Evolutionary conservation across 2,113 vertebrate genomes (phyloP).

Genomic region (Pluvialis apricaria): DNA sequence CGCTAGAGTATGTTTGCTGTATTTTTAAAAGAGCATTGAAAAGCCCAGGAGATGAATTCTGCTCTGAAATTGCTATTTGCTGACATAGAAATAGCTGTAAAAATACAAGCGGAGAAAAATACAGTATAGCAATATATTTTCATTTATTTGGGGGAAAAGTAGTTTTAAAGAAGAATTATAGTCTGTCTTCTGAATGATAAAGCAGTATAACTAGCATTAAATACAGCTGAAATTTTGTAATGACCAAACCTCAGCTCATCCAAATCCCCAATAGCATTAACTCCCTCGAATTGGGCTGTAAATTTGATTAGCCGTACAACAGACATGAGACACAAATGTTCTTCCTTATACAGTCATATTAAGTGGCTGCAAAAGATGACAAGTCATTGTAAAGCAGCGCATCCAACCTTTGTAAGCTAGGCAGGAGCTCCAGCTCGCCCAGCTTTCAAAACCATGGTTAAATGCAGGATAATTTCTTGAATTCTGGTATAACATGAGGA

Average conservation of each 20-base stretch:
- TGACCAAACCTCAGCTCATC: conserved; percentile 40
- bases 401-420: neutral
- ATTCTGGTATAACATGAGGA: neutral
- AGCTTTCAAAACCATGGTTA: neutral
- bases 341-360: conserved; percentile 13
- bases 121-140: conserved; percentile 42
- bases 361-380: conserved; percentile 24
- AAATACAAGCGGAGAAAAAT: conserved; percentile 37
- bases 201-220: conserved; percentile 45
- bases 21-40: conserved; percentile 47
- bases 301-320: conserved; percentile 50
- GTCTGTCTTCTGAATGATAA: conserved; percentile 48
- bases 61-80: conserved; percentile 55
- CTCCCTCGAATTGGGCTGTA: conserved; percentile 23
- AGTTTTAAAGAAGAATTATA: conserved; percentile 55
- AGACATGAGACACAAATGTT: conserved; percentile 40
- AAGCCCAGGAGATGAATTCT: conserved; percentile 55
- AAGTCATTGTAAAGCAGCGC: neutral
- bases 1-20: conserved; percentile 35
- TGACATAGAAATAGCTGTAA: conserved; percentile 56
- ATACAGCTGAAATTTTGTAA: conserved; percentile 57
- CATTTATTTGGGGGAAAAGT: conserved; percentile 44
- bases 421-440: neutral
- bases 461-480: neutral
- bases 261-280: conserved; percentile 50